Conservation (phyloP, 2,113 vertebrate species). For the Pterophyllum scalare region DNA sequence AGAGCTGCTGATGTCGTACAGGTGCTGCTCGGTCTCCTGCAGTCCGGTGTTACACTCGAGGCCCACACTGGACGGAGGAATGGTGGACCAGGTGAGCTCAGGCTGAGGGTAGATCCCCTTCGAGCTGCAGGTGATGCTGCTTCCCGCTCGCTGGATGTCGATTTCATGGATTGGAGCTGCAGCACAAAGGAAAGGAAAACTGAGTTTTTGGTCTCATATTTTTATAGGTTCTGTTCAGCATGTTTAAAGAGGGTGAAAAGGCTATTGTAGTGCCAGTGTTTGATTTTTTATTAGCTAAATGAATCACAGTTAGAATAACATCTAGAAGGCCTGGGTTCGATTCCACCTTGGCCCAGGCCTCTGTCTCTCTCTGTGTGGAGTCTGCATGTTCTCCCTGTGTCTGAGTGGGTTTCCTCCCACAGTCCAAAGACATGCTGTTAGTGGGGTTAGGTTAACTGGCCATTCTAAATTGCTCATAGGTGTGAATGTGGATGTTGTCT, state of each 20-base stretch:
- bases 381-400: no score
- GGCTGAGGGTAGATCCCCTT: background rate
- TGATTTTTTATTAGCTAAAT: fast-evolving
- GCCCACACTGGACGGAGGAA: background rate
- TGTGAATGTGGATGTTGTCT: no score
- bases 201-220: background rate
- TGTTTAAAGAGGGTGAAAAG: background rate
- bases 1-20: background rate
- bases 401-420: no score
- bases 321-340: no score
- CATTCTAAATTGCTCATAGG: no score
- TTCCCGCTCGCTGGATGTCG: background rate
- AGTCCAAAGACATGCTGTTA: no score
- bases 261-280: background rate
- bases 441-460: no score
- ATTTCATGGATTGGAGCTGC: background rate
- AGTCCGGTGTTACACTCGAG: background rate
- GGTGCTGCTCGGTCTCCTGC: constrained; percentile 25
- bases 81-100: constrained; percentile 1
- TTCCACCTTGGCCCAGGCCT: no score
- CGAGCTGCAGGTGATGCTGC: constrained; percentile 16
- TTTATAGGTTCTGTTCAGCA: background rate
- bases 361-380: no score
- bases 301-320: no score
- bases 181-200: fast-evolving